phyloP scores from a whole-genome alignment of 2,888 invertebrate species.

The Heteropelma amictum region DNA sequence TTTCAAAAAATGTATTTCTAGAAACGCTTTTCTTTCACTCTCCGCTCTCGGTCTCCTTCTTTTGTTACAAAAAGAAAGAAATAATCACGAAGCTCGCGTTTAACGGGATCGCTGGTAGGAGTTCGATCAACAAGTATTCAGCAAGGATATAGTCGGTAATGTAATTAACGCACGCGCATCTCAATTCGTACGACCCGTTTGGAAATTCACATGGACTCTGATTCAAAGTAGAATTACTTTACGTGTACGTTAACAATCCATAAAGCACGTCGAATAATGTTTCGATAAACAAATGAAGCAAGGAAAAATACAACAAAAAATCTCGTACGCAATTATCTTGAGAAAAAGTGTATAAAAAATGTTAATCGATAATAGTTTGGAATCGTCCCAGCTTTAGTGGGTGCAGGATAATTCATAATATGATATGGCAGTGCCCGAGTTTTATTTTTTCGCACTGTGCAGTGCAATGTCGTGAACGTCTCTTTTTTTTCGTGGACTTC shows the following conservation, averaged over 20 bases:
- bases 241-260: constrained; percentile 42
- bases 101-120: neutral
- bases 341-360: constrained; percentile 22
- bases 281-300: neutral
- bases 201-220: no score
- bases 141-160: no score
- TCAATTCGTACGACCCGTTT: constrained; percentile 49
- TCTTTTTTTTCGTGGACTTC: neutral
- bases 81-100: constrained; percentile 22
- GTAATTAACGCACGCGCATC: no score
- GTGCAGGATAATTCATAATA: constrained; percentile 38
- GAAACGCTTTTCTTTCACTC: constrained; percentile 33
- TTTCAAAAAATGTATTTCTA: constrained; percentile 63
- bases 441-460: constrained; percentile 8
- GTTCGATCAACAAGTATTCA: neutral
- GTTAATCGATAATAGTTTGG: constrained; percentile 10
- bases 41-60: neutral
- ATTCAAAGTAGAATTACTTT: constrained; percentile 50
- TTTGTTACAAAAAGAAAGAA: neutral
- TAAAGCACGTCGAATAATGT: constrained; percentile 61
- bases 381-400: constrained; percentile 11
- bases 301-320: neutral
- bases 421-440: constrained; percentile 46
- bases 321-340: neutral
- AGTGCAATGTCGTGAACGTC: constrained; percentile 13